These are phyloP conservation scores for Phrynocephalus forsythii DNA, from an alignment of 2,797 vertebrate species.

Conservation along the genomic window DNA sequence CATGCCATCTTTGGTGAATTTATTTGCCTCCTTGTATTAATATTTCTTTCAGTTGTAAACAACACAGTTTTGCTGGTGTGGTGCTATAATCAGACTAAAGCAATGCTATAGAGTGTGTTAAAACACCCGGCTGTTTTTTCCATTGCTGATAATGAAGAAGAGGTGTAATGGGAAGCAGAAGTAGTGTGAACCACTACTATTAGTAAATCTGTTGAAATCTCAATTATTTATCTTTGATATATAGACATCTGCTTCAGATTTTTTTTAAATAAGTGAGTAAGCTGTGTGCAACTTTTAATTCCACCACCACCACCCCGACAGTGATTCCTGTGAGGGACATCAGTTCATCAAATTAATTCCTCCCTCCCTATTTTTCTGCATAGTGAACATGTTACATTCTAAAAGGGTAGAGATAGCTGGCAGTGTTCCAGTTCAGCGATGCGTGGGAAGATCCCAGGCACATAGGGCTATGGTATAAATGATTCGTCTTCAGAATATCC, in stretches of 20 bases:
- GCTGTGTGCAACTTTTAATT: not conserved
- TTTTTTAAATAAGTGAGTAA: not conserved
- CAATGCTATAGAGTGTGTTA: no score
- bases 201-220: not conserved
- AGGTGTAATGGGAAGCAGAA: not conserved
- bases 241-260: not conserved
- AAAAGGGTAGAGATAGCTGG: not conserved
- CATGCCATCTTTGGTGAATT: no score
- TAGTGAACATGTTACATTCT: not conserved
- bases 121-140: no score
- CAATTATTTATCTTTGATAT: not conserved
- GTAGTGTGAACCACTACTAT: slow-evolving; percentile 18
- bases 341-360: not conserved
- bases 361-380: not conserved
- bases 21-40: no score
- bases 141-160: no score
- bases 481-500: slow-evolving; percentile 26
- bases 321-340: not conserved
- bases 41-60: no score
- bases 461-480: slow-evolving; percentile 42
- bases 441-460: slow-evolving; percentile 45
- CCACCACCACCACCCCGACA: not conserved
- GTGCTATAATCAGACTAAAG: no score
- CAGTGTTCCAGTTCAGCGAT: slow-evolving; percentile 26
- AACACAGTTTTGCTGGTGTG: no score